A percentile compares a stretch with the other conserved stretches of the same genome.
Conservation (phyloP, 2,888 invertebrate genomes). For the Meta bourneti region DNA sequence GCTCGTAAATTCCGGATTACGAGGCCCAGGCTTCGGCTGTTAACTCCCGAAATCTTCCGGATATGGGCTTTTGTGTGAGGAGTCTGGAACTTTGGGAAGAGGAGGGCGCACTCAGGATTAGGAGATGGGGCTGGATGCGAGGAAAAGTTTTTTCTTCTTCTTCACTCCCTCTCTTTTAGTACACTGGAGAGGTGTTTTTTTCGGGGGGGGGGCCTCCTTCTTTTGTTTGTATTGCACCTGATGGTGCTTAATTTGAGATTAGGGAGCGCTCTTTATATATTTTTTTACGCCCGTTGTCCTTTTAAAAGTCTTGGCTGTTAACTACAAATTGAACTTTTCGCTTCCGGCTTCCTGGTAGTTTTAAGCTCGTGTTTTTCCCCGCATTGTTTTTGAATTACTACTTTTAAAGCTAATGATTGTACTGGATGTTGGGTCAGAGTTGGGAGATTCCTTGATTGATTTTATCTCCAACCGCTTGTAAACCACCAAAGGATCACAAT, state of each 20-base stretch:
- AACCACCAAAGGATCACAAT: no score
- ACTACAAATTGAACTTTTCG: constrained; percentile 70
- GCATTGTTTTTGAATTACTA: not conserved
- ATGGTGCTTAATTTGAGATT: constrained; percentile 68
- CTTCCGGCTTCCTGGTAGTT: constrained; percentile 4
- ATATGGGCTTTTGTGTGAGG: constrained; percentile 72
- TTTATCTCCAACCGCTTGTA: no score
- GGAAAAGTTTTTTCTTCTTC: constrained; percentile 33
- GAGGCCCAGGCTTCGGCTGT: constrained; percentile 68
- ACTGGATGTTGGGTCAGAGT: no score
- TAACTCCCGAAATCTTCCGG: constrained; percentile 71
- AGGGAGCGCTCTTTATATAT: constrained; percentile 11
- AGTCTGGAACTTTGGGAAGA: constrained; percentile 29
- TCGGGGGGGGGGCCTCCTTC: not conserved
- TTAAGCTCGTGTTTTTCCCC: not conserved
- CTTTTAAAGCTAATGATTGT: not conserved
- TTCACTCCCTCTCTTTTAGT: not conserved
- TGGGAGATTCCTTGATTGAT: no score
- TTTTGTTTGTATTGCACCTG: constrained; percentile 48
- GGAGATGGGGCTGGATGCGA: constrained; percentile 40
- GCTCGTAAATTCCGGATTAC: constrained; percentile 74
- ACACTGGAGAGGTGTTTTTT: constrained; percentile 5
- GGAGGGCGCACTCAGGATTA: constrained; percentile 46
- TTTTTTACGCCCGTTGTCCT: constrained; percentile 4
- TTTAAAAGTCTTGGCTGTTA: constrained; percentile 30